Percentiles rank a stretch among this genome's conserved stretches.
phyloP scores from a whole-genome alignment of 1,140 invertebrate species.

The Aradophagus sp. region DNA sequence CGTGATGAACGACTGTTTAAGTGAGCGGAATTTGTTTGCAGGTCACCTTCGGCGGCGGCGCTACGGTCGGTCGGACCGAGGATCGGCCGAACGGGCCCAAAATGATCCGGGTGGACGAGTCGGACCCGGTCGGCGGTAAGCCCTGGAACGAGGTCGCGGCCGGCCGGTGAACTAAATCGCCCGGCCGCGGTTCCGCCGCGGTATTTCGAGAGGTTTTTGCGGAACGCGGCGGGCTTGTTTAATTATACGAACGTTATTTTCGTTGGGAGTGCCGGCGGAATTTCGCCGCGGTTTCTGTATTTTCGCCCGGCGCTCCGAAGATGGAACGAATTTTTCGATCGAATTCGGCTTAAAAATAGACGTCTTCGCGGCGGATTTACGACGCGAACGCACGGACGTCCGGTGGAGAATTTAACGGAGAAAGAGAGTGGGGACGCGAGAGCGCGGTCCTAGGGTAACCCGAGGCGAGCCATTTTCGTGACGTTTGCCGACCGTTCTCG shows the following conservation, averaged over 20 bases:
- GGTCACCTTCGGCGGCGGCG: too few species aligned
- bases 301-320: neutral
- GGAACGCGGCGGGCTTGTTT: constrained; percentile 15
- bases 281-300: constrained; percentile 11
- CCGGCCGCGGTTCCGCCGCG: constrained; percentile 15
- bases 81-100: constrained; percentile 15
- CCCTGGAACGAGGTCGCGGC: constrained; percentile 49
- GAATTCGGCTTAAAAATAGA: constrained; percentile 21
- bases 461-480: too few species aligned
- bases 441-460: too few species aligned
- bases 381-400: too few species aligned
- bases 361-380: neutral
- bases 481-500: too few species aligned
- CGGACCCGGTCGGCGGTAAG: constrained; percentile 90
- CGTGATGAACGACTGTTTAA: too few species aligned
- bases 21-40: too few species aligned
- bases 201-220: constrained; percentile 39
- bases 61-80: too few species aligned
- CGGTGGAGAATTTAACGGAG: too few species aligned
- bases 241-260: constrained; percentile 48
- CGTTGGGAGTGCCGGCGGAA: constrained; percentile 10
- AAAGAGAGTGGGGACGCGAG: too few species aligned
- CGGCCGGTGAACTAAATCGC: constrained; percentile 41
- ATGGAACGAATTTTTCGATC: constrained; percentile 17
- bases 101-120: constrained; percentile 91